These are phyloP conservation scores for Macrophya annulata DNA, from an alignment of 2,888 invertebrate genomes.

Conservation along the genomic window DNA sequence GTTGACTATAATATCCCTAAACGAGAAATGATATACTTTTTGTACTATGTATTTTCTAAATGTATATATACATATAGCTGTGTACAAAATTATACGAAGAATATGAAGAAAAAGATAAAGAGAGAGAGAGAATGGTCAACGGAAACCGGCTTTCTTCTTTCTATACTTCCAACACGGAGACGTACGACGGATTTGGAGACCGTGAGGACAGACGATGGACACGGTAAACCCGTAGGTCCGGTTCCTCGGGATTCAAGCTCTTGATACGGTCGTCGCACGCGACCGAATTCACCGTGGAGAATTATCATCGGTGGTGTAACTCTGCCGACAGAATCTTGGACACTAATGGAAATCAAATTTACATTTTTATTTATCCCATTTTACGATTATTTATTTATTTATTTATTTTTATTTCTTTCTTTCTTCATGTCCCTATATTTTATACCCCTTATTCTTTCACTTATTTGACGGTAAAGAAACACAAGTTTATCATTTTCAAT, in stretches of 20 bases:
- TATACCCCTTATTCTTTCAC: not conserved
- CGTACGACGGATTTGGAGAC: constrained; percentile 50
- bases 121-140: constrained; percentile 22
- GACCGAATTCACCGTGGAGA: constrained; percentile 47
- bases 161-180: not conserved
- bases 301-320: constrained; percentile 33
- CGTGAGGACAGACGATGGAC: constrained; percentile 42
- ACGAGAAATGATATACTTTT: not conserved
- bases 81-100: not conserved
- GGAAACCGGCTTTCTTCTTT: constrained; percentile 17
- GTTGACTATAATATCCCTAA: not conserved
- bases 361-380: not conserved
- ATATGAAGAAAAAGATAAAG: not conserved
- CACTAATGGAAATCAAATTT: not conserved
- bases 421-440: not conserved
- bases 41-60: constrained; percentile 4
- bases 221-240: constrained; percentile 53
- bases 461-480: not conserved
- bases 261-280: constrained; percentile 51
- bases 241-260: constrained; percentile 17
- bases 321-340: not conserved
- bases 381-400: not conserved
- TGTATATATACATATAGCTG: not conserved
- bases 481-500: not conserved
- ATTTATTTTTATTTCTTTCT: not conserved